Evolutionary conservation across 1,140 invertebrate species (phyloP).

Genomic region (Philopotamus ludificatus): DNA sequence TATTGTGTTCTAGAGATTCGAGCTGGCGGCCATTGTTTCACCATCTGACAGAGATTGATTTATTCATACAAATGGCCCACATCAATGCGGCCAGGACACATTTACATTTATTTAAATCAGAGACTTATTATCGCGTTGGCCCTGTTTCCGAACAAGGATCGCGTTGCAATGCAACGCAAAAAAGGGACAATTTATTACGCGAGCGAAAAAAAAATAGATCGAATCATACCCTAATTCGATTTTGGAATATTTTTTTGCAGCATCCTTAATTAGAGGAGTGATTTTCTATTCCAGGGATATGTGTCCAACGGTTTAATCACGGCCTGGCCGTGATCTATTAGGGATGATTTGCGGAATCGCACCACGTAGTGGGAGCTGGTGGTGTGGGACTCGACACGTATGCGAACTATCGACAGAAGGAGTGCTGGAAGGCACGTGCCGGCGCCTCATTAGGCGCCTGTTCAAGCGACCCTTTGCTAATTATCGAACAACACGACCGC

Average conservation of each 20-base stretch:
- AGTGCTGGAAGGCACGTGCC: constrained; percentile 5
- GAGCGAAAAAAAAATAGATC: too few relatives aligned
- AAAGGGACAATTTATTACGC: too few relatives aligned
- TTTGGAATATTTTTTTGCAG: neutral
- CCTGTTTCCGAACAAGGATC: too few relatives aligned
- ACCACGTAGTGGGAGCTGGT: neutral
- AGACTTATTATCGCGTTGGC: too few relatives aligned
- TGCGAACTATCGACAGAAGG: neutral
- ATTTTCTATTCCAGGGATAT: too few relatives aligned
- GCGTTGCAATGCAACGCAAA: too few relatives aligned
- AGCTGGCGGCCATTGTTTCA: constrained; percentile 14
- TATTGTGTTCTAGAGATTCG: constrained; percentile 13
- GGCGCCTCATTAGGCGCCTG: constrained; percentile 17
- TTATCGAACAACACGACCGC: constrained; percentile 3
- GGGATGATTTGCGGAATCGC: neutral
- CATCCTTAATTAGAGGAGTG: too few relatives aligned
- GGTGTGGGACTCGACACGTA: constrained; percentile 16
- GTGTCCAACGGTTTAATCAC: too few relatives aligned
- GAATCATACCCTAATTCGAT: neutral
- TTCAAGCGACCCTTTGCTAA: constrained; percentile 15
- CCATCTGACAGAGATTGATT: constrained; percentile 32
- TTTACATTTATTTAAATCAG: constrained; percentile 16
- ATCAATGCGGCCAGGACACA: constrained; percentile 15
- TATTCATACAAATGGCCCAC: constrained; percentile 22
- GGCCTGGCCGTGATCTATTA: too few relatives aligned